Base-by-base conservation (phyloP, 2,888 invertebrate species). In the Apotomis turbidana region DNA sequence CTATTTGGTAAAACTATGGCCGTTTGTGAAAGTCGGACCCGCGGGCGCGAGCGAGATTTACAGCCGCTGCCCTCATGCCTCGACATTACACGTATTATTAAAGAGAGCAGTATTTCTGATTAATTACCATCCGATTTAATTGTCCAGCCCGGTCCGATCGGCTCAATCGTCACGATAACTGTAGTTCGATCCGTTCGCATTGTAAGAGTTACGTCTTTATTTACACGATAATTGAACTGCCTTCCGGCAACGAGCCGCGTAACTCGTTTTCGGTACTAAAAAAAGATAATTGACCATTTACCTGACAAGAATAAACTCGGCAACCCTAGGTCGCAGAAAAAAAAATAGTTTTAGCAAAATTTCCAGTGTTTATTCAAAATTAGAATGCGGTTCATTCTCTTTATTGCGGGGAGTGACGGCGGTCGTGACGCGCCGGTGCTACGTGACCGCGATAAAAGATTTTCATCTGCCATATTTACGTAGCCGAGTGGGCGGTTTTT, bases 391-490 rank as follows among this genome's bases (percentile, higher is more conserved):
- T 87, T 78, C 86, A 87, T 72, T 72, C 84, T 87, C 87, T 93
- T 91, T 92, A 92, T 90, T 85, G 89, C 85, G 81, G 81, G 83
- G 90, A 91, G 91, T 93, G 93, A 92, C 90, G 90, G 89, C 90
- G 89, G 83, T 93, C 93, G 93, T 93, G 93, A 92, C 90, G 90
- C 88, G 81, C 87, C 89, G 84, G 85, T 82, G 88, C 88, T 92
- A 93, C 93, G 93, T 93, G 93, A 93, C 93, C 90, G 88, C 88
- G 93, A 93, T 93, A 93, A 93, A 92, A 93, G 93, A 93, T 93
- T 91, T 92, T 90, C 93, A 93, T 93, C 93, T 93, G 89, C 91
- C 89, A 91, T 93, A 93, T 93, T 93, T 93, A 92, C 92, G 90
- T 88, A 83, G 90, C 86, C 84, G 90, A 92, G 93, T 93, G 93